A percentile compares a stretch with the other conserved stretches of the same genome.
These are phyloP conservation scores for Schizothorax lantsangensis DNA, from an alignment of 2,797 vertebrate species.

Conservation along the genomic window DNA sequence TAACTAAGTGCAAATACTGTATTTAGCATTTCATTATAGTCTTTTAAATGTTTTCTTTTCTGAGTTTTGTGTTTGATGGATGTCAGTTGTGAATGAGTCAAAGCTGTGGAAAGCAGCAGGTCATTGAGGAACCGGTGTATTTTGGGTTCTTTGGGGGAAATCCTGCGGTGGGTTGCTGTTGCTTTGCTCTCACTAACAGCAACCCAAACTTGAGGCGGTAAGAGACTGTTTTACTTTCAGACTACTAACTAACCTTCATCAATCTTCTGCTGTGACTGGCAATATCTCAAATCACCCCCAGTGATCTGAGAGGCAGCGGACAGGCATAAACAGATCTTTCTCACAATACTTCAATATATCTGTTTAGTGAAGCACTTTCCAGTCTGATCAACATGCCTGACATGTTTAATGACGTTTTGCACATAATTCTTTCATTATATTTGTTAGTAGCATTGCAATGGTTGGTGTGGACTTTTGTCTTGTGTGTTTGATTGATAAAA, in stretches of 20 bases:
- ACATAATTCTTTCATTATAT: slow-evolving; percentile 44
- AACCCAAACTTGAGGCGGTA: slow-evolving; percentile 9
- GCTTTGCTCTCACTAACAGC: slow-evolving; percentile 10
- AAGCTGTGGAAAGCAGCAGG: slow-evolving; percentile 9
- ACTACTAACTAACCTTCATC: slow-evolving; percentile 5
- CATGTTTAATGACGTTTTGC: slow-evolving; percentile 57
- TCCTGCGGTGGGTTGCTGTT: neutral
- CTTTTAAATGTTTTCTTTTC: neutral
- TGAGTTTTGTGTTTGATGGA: neutral
- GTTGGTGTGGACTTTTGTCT: slow-evolving; percentile 56
- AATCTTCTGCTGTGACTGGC: slow-evolving; percentile 1
- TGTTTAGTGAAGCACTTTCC: slow-evolving; percentile 75
- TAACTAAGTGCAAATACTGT: neutral
- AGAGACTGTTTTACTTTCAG: slow-evolving; percentile 29
- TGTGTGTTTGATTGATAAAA: slow-evolving; percentile 73
- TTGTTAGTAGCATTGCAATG: slow-evolving; percentile 50
- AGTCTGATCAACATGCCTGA: slow-evolving; percentile 53
- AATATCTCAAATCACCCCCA: neutral
- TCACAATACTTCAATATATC: slow-evolving; percentile 3
- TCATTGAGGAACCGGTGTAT: neutral
- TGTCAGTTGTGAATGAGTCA: slow-evolving; percentile 33
- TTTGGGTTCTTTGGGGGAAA: slow-evolving; percentile 25
- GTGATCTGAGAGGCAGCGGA: neutral
- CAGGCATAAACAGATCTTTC: neutral
- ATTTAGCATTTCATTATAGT: neutral